Evolutionary conservation across 2,113 vertebrate species (phyloP), one percentile per base, ranked within the genome.

Genomic region (Tenebrosternarchus preto): DNA sequence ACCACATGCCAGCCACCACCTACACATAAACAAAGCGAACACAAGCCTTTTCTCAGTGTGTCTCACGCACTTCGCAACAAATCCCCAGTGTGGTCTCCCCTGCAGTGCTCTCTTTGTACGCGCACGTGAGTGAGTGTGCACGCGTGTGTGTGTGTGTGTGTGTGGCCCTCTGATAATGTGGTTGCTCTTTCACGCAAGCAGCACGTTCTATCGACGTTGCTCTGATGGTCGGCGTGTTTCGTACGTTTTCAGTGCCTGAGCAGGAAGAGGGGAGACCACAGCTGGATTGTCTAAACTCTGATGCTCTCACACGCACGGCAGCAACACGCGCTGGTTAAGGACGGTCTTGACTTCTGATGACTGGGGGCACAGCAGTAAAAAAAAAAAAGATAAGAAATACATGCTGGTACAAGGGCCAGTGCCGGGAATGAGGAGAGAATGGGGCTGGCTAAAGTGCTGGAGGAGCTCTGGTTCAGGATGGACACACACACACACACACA

Each of bases 401-500:
- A 55, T 22, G 39, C 57, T 59, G 66, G 55, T 64, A 46, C 31
- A 56, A 33, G 27, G 39, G 27, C 33, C 59, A 33, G 67, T 33
- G 71, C 77, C 12, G 16, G 29, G 2, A 22, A 59, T 50, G 15
- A 73, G 25, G 29, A 56, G 43, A 15, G 31, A 68, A 80, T 75
- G 68, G 57, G 70, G 72, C 61, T 85, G 22, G 78, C 43, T 61
- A 74, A 56, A 63, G 64, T 59, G 77, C 80, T 85, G 84, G 82
- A 72, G 53, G 66, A 16, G 83, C 80, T 76, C 77, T 80, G 74
- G 80, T 85, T 85, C 80, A 31, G 80, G 84, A 85, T 82, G 84
- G 84, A 80, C 39, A 70, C 74, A 80, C 78, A 73, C 59, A 73
- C 36, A 56, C 39, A 70, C 74, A 80, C 78, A 73, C 59, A 76